Base-by-base conservation (phyloP, 1,140 invertebrate genomes). In the Phymastichus coffea region DNA sequence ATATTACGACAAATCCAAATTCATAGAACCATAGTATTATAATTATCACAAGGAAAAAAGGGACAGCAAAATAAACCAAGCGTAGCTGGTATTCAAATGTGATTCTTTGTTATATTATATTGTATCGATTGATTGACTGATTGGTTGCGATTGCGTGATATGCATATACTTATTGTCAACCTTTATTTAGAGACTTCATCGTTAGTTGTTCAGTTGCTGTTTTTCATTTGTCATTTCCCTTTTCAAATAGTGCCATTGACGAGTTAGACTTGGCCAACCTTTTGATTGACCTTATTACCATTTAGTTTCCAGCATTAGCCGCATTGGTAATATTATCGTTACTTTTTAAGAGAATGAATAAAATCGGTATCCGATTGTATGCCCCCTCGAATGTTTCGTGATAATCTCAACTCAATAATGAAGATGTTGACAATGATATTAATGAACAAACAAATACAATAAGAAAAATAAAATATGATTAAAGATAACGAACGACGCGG, bases 341-440 rank as follows among this genome's bases (percentile, higher is more conserved):
- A 46, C 52, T 52, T 59, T 52, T n/a, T n/a, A 44, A 52, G 22
- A 25, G n/a, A n/a, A n/a, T 44, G 35, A 33, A 33, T 4, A 48
- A 41, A 40, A 38, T 30, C n/a, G 12, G 37, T 54, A 67, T 59
- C 65, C 51, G 58, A 57, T n/a, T 67, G 58, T 66, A 30, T 28
- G 10, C 55, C 30, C 44, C 54, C 46, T 55, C 55, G 58, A 66
- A 67, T 69, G 30, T 69, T 66, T 69, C 66, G 49, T 53, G 63
- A 63, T 60, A 54, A 41, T 40, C 51, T 41, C 8, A 60, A 48
- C n/a, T 38, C 14, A 57, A 62, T 55, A 56, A 69, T 63, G 35
- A 47, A 22, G 12, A 33, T 47, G 25, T 19, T 14, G 33, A 60
- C 26, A 40, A 51, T 38, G 26, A 35, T 48, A 49, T 38, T 4